Conservation (phyloP, 2,888 invertebrate species). For the Copidosoma aretas region DNA sequence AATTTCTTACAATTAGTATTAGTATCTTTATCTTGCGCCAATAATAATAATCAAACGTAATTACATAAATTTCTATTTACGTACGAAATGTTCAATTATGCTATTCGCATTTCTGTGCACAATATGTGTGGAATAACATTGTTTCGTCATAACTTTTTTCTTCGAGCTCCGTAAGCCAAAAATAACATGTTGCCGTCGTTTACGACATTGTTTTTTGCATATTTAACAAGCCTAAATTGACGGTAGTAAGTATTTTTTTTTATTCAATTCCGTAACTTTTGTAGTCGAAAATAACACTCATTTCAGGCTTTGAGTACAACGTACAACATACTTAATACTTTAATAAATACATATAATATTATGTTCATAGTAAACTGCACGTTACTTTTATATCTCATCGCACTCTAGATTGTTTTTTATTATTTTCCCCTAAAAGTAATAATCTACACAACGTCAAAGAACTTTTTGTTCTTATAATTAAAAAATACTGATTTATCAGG, state of each 20-base stretch:
- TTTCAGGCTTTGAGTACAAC: slow-evolving; percentile 38
- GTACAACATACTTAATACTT: slow-evolving; percentile 46
- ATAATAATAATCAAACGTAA: no score
- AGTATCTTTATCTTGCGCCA: no score
- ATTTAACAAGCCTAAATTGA: slow-evolving; percentile 44
- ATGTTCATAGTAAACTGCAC: slow-evolving; percentile 16
- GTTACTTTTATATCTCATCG: background rate
- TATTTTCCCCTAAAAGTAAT: background rate
- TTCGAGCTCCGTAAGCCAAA: slow-evolving; percentile 36
- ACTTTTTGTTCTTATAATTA: background rate
- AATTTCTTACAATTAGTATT: no score
- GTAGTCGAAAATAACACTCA: no score
- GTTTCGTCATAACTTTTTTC: slow-evolving; percentile 28
- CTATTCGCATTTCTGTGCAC: no score
- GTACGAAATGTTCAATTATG: no score
- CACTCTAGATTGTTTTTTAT: background rate
- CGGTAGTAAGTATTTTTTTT: slow-evolving; percentile 36
- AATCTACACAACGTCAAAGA: background rate
- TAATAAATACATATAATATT: slow-evolving; percentile 30
- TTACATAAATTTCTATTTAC: no score
- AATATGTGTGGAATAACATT: background rate
- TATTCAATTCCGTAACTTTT: background rate
- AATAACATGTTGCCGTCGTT: slow-evolving; percentile 18
- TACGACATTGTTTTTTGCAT: slow-evolving; percentile 30
- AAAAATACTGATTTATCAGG: background rate